A percentile compares a stretch with the other conserved stretches of the same genome.
These are phyloP conservation scores for Taxidea taxus DNA, from an alignment of 2,113 vertebrate species.

Conservation along the genomic window DNA sequence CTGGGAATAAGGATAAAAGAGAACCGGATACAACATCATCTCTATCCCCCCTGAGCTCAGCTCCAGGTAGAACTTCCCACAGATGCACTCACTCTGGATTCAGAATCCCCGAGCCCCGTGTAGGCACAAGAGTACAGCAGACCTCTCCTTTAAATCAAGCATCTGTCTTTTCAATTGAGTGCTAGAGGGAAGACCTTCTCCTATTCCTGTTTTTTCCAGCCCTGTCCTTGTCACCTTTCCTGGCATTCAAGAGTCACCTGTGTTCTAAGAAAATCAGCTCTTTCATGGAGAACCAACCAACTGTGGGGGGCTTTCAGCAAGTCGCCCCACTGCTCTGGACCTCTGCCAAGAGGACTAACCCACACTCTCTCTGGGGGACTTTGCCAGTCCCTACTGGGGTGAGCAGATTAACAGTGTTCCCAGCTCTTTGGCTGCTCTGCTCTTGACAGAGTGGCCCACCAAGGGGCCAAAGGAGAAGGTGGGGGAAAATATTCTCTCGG, in stretches of 20 bases:
- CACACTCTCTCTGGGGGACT: not conserved
- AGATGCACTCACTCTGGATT: not conserved
- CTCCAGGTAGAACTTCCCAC: not conserved
- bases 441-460: not conserved
- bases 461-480: not conserved
- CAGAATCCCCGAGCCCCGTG: fast-evolving
- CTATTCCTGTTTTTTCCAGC: not conserved
- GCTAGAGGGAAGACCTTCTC: not conserved
- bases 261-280: not conserved
- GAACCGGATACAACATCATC: not conserved
- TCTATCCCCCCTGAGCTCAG: not conserved
- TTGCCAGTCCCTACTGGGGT: not conserved
- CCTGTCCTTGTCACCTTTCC: not conserved
- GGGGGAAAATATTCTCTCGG: not conserved
- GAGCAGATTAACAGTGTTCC: not conserved
- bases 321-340: not conserved
- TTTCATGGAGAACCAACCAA: not conserved
- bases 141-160: not conserved
- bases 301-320: not conserved
- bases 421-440: not conserved
- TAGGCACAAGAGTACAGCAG: no score
- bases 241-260: not conserved
- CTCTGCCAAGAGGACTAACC: not conserved
- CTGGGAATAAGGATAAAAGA: not conserved
- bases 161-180: not conserved